phyloP scores from a whole-genome alignment of 2,888 invertebrate species.

The Candidula unifasciata region DNA sequence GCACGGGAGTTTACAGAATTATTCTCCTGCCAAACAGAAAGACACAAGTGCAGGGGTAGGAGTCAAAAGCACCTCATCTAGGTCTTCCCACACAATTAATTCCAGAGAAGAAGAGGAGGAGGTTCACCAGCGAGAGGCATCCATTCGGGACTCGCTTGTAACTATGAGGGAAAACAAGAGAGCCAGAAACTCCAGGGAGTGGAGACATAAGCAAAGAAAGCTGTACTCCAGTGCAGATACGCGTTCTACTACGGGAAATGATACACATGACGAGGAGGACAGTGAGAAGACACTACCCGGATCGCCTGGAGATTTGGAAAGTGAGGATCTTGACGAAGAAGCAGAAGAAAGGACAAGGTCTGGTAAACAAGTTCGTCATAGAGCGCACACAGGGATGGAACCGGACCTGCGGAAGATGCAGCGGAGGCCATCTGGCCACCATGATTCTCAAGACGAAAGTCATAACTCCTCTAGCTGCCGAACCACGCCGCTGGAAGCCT shows the following conservation, averaged over 20 bases:
- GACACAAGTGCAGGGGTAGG: no score
- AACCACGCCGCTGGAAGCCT: not conserved
- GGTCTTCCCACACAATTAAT: not conserved
- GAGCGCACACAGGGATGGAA: not conserved
- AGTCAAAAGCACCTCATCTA: not conserved
- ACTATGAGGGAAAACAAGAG: not conserved
- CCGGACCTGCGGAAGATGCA: not conserved
- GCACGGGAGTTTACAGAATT: not conserved
- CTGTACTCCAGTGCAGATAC: not conserved
- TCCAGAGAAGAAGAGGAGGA: not conserved
- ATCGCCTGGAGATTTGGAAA: not conserved
- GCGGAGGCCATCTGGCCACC: not conserved
- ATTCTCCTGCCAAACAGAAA: not conserved
- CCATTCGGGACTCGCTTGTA: not conserved
- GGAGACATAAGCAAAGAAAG: not conserved
- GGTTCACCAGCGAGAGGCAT: not conserved
- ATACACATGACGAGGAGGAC: not conserved
- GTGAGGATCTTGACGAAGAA: slow-evolving; percentile 2
- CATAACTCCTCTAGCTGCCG: slow-evolving; percentile 10
- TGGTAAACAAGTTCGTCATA: not conserved
- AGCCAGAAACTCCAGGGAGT: not conserved
- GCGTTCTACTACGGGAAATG: not conserved
- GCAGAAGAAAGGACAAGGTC: not conserved
- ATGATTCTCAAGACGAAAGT: not conserved
- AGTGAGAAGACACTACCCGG: slow-evolving; percentile 17